Evolutionary conservation across 2,113 vertebrate genomes (phyloP).

Genomic region (Chlamydotis undulata): DNA sequence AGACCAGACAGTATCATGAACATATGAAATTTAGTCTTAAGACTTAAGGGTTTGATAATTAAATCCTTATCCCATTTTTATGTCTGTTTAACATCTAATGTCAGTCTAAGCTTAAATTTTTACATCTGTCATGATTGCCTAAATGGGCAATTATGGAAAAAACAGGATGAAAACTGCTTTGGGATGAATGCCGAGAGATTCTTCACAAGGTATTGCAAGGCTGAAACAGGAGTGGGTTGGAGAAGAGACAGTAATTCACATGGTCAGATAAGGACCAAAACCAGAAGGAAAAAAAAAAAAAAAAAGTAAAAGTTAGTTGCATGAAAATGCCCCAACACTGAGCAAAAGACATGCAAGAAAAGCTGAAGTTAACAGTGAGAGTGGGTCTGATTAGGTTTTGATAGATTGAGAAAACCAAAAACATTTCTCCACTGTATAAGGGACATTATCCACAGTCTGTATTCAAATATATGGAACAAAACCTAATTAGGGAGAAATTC

Average conservation of each 20-base stretch:
- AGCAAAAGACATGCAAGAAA: constrained; percentile 58
- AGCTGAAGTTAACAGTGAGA: constrained; percentile 18
- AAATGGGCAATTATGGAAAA: constrained; percentile 34
- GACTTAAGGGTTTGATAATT: constrained; percentile 7
- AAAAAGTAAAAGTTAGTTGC: not conserved
- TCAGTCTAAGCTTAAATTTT: constrained; percentile 1
- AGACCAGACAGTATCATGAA: not conserved
- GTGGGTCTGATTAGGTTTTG: not conserved
- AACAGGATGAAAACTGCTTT: constrained; percentile 36
- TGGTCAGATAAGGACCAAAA: constrained; percentile 40
- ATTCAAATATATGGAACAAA: not conserved
- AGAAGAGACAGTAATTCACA: constrained; percentile 34
- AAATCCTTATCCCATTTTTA: constrained; percentile 38
- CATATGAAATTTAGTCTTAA: not conserved
- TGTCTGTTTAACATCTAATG: not conserved
- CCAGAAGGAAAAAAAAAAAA: not conserved
- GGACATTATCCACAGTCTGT: not conserved
- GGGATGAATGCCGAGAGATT: constrained; percentile 25
- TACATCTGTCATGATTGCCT: not conserved
- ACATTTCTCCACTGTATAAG: not conserved
- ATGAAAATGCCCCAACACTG: constrained; percentile 53
- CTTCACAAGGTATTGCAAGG: constrained; percentile 50
- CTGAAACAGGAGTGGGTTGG: constrained; percentile 25
- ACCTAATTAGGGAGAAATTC: not conserved
- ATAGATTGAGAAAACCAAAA: constrained; percentile 22